Base-by-base conservation (phyloP, 2,113 vertebrate genomes). In the Micromys minutus region DNA sequence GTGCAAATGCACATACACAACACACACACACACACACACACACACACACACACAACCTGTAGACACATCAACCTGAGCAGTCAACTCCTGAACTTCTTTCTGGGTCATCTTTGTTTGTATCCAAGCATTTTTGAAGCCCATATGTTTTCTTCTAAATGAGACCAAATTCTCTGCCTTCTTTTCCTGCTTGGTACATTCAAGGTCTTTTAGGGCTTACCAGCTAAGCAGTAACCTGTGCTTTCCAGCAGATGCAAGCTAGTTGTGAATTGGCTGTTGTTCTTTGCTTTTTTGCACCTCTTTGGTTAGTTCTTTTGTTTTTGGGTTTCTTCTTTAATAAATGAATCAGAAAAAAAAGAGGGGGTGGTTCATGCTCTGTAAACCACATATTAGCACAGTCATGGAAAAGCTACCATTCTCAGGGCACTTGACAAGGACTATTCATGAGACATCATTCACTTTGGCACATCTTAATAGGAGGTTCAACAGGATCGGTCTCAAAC, bases 401-500 rank as follows among this genome's bases (percentile, higher is more conserved):
- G 31, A 13, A 88, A 79, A 88, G 80, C 36, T 63, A 74, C 69
- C 10, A 47, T 72, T 26, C 52, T 90, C 89, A 0, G 13, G 36
- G 65, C 15, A 29, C 88, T 76, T 72, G 57, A 71, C 31, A 63
- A n/a, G 90, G 34, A 22, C 36, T 80, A 21, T 55, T 67, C 86
- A 77, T 87, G 94, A 91, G 75, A 75, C 31, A 47, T n/a, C 55
- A 2, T 85, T 90, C 36, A 52, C 34, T 84, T 88, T 31, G 24
- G 47, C 34, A 69, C 39, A 69, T 91, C 90, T 69, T 87, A 26
- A 83, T 67, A 81, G 74, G 59, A 94, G 26, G 69, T 94, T 83
- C 85, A 71, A 61, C 34, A 89, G 57, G 45, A 80, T 13, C 92
- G 85, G 87, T 61, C 71, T 94, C 85, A 80, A 90, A 91, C 92